These are phyloP conservation scores for Danio kyathit DNA, from an alignment of 2,797 vertebrate genomes.

Conservation along the genomic window DNA sequence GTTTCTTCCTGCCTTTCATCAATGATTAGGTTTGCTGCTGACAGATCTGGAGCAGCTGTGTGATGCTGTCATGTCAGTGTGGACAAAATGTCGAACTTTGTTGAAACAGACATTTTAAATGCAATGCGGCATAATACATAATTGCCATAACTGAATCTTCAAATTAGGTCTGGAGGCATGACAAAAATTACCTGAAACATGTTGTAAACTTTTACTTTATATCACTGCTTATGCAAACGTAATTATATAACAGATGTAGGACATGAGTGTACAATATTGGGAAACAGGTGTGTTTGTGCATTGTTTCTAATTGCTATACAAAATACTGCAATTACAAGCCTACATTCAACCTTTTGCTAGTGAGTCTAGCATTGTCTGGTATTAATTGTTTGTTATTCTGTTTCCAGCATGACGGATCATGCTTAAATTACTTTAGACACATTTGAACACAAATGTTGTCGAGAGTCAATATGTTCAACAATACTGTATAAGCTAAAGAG, in stretches of 20 bases:
- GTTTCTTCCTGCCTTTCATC: too few relatives aligned
- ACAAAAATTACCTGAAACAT: background rate
- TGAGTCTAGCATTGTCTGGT: background rate
- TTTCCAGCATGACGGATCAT: background rate
- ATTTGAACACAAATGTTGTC: conserved; percentile 6
- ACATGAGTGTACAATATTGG: background rate
- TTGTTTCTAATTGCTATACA: conserved; percentile 23
- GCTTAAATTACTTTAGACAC: background rate
- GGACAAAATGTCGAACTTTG: too few relatives aligned
- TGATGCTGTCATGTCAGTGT: too few relatives aligned
- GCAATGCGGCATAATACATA: background rate
- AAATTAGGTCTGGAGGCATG: background rate
- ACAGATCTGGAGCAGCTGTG: too few relatives aligned
- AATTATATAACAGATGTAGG: background rate
- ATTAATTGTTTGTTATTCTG: conserved; percentile 6
- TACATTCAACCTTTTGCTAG: conserved; percentile 3
- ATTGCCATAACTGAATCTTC: background rate
- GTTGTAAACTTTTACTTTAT: background rate
- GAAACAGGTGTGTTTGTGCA: conserved; percentile 37
- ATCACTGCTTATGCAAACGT: background rate
- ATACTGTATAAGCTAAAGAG: conserved; percentile 23
- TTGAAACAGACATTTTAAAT: too few relatives aligned
- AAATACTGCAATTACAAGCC: conserved; percentile 15
- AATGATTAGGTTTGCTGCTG: too few relatives aligned
- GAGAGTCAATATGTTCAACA: conserved; percentile 20